A percentile compares a stretch with the other conserved stretches of the same genome.
phyloP scores from a whole-genome alignment of 2,797 vertebrate species.

The Myotis pilosus region DNA sequence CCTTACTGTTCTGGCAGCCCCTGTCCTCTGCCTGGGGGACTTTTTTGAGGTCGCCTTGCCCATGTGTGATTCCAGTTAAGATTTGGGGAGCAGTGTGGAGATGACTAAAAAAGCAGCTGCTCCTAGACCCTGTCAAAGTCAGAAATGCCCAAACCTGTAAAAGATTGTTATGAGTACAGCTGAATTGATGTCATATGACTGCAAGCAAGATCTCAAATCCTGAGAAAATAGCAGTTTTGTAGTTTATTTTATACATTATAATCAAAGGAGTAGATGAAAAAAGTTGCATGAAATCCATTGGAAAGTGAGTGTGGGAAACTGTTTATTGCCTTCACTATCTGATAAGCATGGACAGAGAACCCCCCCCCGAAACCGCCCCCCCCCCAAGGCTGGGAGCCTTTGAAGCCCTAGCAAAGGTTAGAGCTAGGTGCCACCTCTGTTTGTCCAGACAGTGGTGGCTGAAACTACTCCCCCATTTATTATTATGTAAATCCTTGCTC shows the following conservation, averaged over 20 bases:
- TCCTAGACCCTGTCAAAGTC: accelerated
- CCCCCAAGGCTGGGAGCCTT: too few relatives aligned
- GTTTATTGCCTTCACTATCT: too few relatives aligned
- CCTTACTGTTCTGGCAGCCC: neutral
- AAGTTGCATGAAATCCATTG: neutral
- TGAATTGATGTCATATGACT: neutral
- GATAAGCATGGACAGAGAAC: too few relatives aligned
- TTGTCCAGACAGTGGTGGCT: too few relatives aligned
- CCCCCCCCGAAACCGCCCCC: too few relatives aligned
- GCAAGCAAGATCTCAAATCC: neutral
- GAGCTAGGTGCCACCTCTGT: too few relatives aligned
- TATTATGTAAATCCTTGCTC: too few relatives aligned
- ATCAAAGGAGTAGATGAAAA: neutral
- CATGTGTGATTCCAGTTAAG: too few relatives aligned
- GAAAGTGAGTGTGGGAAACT: too few relatives aligned
- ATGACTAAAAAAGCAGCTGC: neutral
- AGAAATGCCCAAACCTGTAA: too few relatives aligned
- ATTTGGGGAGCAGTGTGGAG: neutral
- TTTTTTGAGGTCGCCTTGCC: neutral
- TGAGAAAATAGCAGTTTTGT: neutral
- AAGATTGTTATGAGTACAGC: neutral
- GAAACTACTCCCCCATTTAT: too few relatives aligned
- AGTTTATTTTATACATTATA: neutral
- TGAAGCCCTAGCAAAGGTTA: too few relatives aligned
- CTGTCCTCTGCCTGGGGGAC: neutral